Evolutionary conservation across 2,888 invertebrate genomes (phyloP), one percentile per base, ranked within the genome.

Genomic region (Trichopoda pennipes): DNA sequence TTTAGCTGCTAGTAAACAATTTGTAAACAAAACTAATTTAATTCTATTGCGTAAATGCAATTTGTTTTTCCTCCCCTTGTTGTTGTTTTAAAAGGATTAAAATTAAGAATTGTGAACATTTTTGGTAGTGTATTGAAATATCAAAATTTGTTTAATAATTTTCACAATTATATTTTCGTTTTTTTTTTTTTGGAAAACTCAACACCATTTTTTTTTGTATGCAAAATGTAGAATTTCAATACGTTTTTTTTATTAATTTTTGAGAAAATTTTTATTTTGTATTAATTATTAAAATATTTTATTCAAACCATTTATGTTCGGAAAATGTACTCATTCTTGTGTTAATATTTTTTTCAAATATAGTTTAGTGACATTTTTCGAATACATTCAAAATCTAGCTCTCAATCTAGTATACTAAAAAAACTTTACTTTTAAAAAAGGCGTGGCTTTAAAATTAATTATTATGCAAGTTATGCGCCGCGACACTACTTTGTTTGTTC

Each of bases 21-120:
- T 75, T 81, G 73, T 70, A 81, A 60, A 49, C 77, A 76, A 72
- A 80, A 49, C 74, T 61, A 6, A 7, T 12, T 2, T 49, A 80
- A 82, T 73, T 79, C 70, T 88, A 88, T 91, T 90, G 91, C 91
- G 87, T 89, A 89, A 90, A 90, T 90, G 90, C 90, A 91, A 90
- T 91, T 90, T 90, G 91, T 91, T 90, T 91, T 90, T 88, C 85
- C 86, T 85, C 64, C 85, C 86, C 80, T 83, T 72, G 69, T 64
- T 82, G 75, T 72, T 82, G 60, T 68, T 61, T 55, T 19, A 70
- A 68, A 64, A 44, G 72, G 56, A 58, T 17, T 17, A 17, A 49
- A 38, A 70, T 3, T 35, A 72, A 70, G 68, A 58, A 51, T 47
- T 49, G 42, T 63, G 77, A 81, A 58, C 16, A 73, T 38, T 68